Conservation (phyloP, 2,888 invertebrate species). For the Phengaris arion region DNA sequence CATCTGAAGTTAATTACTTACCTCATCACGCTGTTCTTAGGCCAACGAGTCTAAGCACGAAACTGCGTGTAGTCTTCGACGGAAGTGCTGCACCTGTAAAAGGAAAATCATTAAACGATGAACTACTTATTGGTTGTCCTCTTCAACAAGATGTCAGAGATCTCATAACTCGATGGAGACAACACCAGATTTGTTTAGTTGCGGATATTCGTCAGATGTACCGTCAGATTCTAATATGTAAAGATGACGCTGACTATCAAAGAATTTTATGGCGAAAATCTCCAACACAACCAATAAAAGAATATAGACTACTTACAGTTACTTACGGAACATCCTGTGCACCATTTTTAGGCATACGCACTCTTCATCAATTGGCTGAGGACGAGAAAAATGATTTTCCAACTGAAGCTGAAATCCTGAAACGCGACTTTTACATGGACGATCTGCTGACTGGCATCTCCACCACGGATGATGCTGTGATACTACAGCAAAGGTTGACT, state of each 20-base stretch:
- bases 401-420: constrained; percentile 30
- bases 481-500: constrained; percentile 8
- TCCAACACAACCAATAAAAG: constrained; percentile 25
- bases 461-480: constrained; percentile 22
- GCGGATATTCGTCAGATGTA: constrained; percentile 41
- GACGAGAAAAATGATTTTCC: constrained; percentile 33
- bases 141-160: constrained; percentile 37
- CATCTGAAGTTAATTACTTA: constrained; percentile 37
- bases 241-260: constrained; percentile 36
- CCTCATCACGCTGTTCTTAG: constrained; percentile 40
- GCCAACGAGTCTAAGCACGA: constrained; percentile 36
- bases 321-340: constrained; percentile 34
- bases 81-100: constrained; percentile 37
- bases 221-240: constrained; percentile 35
- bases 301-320: constrained; percentile 34
- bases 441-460: constrained; percentile 31
- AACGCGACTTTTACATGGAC: constrained; percentile 32
- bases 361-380: constrained; percentile 26
- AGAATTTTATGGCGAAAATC: constrained; percentile 35
- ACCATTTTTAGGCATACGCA: constrained; percentile 32
- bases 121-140: constrained; percentile 29
- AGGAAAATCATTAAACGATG: constrained; percentile 37
- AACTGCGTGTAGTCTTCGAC: constrained; percentile 40
- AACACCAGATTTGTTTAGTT: constrained; percentile 36
- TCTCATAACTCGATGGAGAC: constrained; percentile 38